phyloP scores from a whole-genome alignment of 2,113 vertebrate genomes.

The Ameiurus melas region DNA sequence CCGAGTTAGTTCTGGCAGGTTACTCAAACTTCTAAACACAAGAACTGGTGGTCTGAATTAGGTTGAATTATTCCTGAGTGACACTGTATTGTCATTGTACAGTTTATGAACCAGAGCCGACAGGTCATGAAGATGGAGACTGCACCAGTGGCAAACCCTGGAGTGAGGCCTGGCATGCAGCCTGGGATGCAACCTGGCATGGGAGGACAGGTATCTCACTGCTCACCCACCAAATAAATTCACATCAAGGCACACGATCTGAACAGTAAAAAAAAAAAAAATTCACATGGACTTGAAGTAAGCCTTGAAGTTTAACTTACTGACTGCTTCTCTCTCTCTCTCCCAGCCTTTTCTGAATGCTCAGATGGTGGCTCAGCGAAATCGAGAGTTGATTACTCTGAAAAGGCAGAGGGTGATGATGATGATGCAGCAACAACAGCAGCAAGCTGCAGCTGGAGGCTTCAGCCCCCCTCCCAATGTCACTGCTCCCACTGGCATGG shows the following conservation, averaged over 20 bases:
- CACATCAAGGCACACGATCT: background rate
- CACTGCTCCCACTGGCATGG: conserved; percentile 87
- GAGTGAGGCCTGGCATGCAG: conserved; percentile 82
- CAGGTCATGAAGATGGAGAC: conserved; percentile 89
- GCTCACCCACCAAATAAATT: background rate
- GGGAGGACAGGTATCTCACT: conserved; percentile 73
- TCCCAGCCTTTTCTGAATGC: conserved; percentile 87
- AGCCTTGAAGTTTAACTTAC: background rate
- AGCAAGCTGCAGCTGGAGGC: conserved; percentile 68
- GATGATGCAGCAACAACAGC: conserved; percentile 87
- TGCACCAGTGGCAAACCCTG: conserved; percentile 70
- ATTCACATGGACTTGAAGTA: background rate
- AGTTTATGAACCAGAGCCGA: conserved; percentile 95
- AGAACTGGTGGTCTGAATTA: background rate
- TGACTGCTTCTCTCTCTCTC: conserved; percentile 9
- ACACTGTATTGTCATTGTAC: conserved; percentile 27
- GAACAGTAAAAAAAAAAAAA: background rate
- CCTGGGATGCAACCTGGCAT: conserved; percentile 65
- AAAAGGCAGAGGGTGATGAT: conserved; percentile 87
- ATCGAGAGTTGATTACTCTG: conserved; percentile 87
- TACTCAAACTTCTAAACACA: background rate
- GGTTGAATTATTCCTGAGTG: background rate
- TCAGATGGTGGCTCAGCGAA: conserved; percentile 94
- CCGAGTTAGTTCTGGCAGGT: background rate
- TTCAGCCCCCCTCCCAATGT: conserved; percentile 96